A percentile compares a stretch with the other conserved stretches of the same genome.
Evolutionary conservation across 2,888 invertebrate species (phyloP).

Genomic region (Hetaerina titia): DNA sequence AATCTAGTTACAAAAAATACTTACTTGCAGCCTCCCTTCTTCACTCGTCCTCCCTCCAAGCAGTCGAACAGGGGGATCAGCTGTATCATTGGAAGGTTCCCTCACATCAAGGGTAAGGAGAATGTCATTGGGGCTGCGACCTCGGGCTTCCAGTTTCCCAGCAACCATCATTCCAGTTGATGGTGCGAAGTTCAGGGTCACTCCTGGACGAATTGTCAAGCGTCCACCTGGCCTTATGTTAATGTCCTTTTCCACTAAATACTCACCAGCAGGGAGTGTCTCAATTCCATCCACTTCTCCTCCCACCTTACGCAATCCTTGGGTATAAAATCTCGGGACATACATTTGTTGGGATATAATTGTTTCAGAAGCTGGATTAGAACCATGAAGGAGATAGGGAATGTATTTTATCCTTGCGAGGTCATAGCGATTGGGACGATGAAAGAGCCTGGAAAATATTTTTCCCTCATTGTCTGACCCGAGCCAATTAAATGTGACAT

Average conservation of each 20-base stretch:
- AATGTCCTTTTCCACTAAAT: conserved; percentile 95
- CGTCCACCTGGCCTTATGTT: conserved; percentile 96
- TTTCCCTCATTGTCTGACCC: conserved; percentile 87
- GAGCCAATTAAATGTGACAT: conserved; percentile 97
- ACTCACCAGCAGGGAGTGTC: conserved; percentile 89
- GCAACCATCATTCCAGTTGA: conserved; percentile 98
- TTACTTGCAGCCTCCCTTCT: conserved; percentile 91
- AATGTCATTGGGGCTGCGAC: conserved; percentile 88
- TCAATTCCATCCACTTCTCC: conserved; percentile 97
- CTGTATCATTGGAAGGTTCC: conserved; percentile 80
- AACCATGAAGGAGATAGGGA: conserved; percentile 93
- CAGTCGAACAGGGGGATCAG: conserved; percentile 83
- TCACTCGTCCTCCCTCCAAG: conserved; percentile 88
- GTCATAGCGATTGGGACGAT: conserved; percentile 94
- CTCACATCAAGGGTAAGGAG: conserved; percentile 86
- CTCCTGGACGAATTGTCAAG: conserved; percentile 92
- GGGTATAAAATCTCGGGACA: conserved; percentile 88
- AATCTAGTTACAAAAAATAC: conserved; percentile 36
- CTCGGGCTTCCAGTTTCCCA: conserved; percentile 91
- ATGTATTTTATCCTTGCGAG: conserved; percentile 94
- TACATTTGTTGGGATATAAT: conserved; percentile 87
- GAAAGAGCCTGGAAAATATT: conserved; percentile 79
- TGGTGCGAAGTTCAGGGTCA: conserved; percentile 92
- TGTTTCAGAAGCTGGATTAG: conserved; percentile 92
- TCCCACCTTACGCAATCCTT: conserved; percentile 86